phyloP scores from a whole-genome alignment of 2,888 invertebrate genomes.

The Cylloceria caligata region DNA sequence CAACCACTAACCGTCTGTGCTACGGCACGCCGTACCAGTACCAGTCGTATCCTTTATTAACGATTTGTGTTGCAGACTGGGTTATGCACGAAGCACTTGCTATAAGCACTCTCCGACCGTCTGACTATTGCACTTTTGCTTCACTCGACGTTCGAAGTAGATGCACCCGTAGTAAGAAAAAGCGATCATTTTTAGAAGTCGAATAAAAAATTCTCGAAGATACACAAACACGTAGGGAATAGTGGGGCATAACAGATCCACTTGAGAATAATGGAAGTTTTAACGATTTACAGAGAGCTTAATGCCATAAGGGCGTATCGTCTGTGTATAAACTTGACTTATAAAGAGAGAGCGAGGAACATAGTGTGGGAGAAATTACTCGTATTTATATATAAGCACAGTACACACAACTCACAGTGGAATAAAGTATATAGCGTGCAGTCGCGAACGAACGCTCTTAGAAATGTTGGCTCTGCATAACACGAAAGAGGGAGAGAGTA shows the following conservation, averaged over 20 bases:
- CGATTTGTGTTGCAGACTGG: neutral
- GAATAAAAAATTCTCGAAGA: neutral
- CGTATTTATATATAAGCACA: neutral
- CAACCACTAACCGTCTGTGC: conserved; percentile 12
- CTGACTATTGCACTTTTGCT: conserved; percentile 23
- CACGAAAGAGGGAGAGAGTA: conserved; percentile 13
- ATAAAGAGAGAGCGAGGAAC: neutral
- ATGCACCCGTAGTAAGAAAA: neutral
- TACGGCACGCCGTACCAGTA: neutral
- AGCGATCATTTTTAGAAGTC: neutral
- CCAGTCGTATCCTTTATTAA: conserved; percentile 3
- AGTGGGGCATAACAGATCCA: neutral
- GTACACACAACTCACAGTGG: neutral
- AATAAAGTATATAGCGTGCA: conserved; percentile 2
- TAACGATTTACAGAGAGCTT: neutral
- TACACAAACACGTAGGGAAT: neutral
- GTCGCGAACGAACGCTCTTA: neutral
- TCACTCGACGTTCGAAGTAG: conserved; percentile 9
- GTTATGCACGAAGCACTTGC: conserved; percentile 34
- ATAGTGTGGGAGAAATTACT: neutral
- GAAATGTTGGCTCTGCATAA: conserved; percentile 7
- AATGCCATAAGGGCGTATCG: neutral
- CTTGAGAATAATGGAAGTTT: neutral
- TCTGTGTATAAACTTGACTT: neutral
- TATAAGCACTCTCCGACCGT: conserved; percentile 27